Percentiles rank a stretch among this genome's conserved stretches.
Evolutionary conservation across 1,140 invertebrate species (phyloP).

Genomic region (Tetramorium simillimum): DNA sequence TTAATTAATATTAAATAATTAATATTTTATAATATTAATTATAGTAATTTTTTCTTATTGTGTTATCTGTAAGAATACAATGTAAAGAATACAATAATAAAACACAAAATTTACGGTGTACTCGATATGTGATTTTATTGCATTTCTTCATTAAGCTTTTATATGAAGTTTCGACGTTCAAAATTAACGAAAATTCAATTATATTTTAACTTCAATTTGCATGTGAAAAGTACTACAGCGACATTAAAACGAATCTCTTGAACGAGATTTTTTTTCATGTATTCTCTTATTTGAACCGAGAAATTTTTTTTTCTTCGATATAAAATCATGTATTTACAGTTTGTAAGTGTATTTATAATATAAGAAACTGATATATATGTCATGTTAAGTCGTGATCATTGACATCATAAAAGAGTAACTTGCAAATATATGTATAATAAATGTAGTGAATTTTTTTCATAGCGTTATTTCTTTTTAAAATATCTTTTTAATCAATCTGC

Average conservation of each 20-base stretch:
- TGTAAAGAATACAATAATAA: neutral
- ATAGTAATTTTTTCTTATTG: neutral
- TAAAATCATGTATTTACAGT: neutral
- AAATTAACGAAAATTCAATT: conserved; percentile 71
- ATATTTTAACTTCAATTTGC: conserved; percentile 67
- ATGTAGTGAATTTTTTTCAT: neutral
- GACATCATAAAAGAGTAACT: neutral
- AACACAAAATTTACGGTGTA: neutral
- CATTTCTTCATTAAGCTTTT: conserved; percentile 79
- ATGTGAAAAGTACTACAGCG: conserved; percentile 62
- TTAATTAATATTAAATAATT: too few species aligned
- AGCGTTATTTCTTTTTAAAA: neutral
- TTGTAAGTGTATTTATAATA: neutral
- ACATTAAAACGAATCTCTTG: neutral
- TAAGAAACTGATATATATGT: neutral
- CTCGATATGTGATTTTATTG: neutral
- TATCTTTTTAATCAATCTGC: neutral
- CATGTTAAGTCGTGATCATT: neutral
- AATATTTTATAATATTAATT: neutral
- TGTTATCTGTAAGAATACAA: conserved; percentile 9
- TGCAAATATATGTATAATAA: neutral
- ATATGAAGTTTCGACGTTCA: conserved; percentile 62
- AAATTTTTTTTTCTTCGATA: neutral
- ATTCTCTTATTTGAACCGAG: conserved; percentile 27
- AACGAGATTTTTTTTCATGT: neutral